phyloP scores from a whole-genome alignment of 2,888 invertebrate species.

The Chrysotoxum bicinctum region DNA sequence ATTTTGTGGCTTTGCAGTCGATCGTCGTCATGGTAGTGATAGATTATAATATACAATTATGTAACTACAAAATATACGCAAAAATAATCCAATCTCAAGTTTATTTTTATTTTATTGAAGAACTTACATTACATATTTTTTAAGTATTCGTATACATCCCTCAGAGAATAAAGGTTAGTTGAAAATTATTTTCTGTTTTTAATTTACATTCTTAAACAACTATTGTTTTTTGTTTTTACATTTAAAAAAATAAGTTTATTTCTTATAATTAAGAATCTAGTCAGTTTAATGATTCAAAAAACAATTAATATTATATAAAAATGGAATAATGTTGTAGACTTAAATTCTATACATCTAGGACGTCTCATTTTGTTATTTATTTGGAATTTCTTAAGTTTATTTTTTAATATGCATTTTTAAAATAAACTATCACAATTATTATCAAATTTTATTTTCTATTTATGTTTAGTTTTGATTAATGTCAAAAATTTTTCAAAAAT shows the following conservation, averaged over 20 bases:
- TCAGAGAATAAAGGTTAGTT: conserved; percentile 14
- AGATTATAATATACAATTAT: too few species aligned
- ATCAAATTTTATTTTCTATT: conserved; percentile 47
- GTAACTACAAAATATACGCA: too few species aligned
- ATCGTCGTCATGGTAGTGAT: too few species aligned
- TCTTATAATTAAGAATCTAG: background rate
- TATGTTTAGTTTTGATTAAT: conserved; percentile 16
- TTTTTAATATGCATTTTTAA: conserved; percentile 49
- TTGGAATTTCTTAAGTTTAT: conserved; percentile 49
- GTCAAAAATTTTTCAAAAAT: background rate
- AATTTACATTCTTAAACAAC: background rate
- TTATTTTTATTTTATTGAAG: background rate
- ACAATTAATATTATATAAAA: conserved; percentile 16
- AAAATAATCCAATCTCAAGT: background rate
- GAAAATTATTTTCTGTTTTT: background rate
- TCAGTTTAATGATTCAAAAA: conserved; percentile 11
- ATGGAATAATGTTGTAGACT: conserved; percentile 12
- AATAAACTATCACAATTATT: conserved; percentile 69
- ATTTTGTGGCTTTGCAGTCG: too few species aligned
- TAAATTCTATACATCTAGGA: conserved; percentile 50
- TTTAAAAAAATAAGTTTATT: conserved; percentile 17
- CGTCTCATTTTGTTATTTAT: conserved; percentile 51
- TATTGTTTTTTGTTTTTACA: conserved; percentile 9
- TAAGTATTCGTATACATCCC: conserved; percentile 58
- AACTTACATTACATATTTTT: conserved; percentile 33